Conservation (phyloP, 2,113 vertebrate genomes). For the Murina feae region DNA sequence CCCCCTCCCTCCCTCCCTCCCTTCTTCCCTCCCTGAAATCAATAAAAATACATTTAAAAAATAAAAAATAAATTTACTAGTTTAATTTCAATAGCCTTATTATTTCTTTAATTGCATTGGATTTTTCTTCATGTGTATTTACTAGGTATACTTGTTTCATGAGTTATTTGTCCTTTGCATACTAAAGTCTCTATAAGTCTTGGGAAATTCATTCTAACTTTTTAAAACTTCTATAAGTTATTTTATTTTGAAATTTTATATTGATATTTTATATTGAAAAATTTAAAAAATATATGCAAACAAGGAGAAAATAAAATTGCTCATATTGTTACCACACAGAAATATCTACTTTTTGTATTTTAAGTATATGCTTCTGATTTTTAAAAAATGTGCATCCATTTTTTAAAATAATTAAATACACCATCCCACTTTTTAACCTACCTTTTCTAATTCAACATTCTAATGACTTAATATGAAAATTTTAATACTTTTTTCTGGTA, state of each 20-base stretch:
- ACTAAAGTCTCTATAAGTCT: neutral
- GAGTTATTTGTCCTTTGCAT: conserved; percentile 6
- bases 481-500: neutral
- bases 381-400: neutral
- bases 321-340: conserved; percentile 25
- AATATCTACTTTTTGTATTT: neutral
- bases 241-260: conserved; percentile 53
- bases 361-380: conserved; percentile 10
- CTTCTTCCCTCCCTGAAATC: neutral
- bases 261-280: conserved; percentile 43
- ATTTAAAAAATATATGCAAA: neutral
- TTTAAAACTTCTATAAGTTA: neutral
- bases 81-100: conserved; percentile 7
- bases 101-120: conserved; percentile 5
- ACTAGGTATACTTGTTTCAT: neutral
- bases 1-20: neutral
- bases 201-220: neutral
- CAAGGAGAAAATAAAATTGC: neutral
- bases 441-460: conserved; percentile 1
- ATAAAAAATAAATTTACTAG: neutral
- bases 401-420: neutral
- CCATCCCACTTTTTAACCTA: neutral
- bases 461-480: conserved; percentile 7
- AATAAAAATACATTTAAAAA: no score
- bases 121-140: conserved; percentile 24